phyloP scores from a whole-genome alignment of 2,797 vertebrate genomes.

The Rachycentron canadum region DNA sequence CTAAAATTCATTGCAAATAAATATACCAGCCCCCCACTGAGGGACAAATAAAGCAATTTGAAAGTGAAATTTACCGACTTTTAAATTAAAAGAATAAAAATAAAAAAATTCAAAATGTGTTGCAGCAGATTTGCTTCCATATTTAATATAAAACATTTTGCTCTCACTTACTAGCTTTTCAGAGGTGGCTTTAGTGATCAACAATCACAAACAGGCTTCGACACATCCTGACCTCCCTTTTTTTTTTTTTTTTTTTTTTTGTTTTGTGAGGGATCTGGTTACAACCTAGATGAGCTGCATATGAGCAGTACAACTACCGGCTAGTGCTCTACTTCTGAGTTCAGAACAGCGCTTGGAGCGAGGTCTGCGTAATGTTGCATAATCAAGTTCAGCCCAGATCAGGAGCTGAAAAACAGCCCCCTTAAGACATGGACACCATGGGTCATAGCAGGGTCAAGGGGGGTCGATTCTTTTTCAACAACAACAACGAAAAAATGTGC shows the following conservation, averaged over 20 bases:
- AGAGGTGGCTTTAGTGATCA: conserved; percentile 3
- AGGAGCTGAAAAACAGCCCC: conserved; percentile 61
- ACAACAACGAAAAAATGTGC: neutral
- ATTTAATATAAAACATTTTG: conserved; percentile 10
- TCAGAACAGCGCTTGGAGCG: conserved; percentile 58
- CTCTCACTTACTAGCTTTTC: conserved; percentile 56
- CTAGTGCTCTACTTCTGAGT: conserved; percentile 37
- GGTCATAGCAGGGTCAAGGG: conserved; percentile 29
- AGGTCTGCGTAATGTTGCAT: conserved; percentile 80
- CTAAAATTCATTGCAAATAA: too few species aligned
- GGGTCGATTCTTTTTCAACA: conserved; percentile 38
- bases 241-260: conserved; percentile 1
- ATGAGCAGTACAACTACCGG: conserved; percentile 43
- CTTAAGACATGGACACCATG: conserved; percentile 65
- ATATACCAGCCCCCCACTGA: too few species aligned
- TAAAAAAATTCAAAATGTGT: neutral
- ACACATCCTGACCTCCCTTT: conserved; percentile 2
- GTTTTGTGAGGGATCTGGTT: conserved; percentile 29
- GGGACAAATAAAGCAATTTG: too few species aligned
- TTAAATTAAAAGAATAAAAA: too few species aligned
- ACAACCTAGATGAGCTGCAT: conserved; percentile 21
- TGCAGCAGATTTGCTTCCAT: neutral
- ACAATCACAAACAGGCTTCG: conserved; percentile 22
- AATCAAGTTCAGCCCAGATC: conserved; percentile 76
- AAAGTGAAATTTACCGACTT: too few species aligned